These are phyloP conservation scores for Cantharis rufa DNA, from an alignment of 2,888 invertebrate genomes.

Conservation along the genomic window DNA sequence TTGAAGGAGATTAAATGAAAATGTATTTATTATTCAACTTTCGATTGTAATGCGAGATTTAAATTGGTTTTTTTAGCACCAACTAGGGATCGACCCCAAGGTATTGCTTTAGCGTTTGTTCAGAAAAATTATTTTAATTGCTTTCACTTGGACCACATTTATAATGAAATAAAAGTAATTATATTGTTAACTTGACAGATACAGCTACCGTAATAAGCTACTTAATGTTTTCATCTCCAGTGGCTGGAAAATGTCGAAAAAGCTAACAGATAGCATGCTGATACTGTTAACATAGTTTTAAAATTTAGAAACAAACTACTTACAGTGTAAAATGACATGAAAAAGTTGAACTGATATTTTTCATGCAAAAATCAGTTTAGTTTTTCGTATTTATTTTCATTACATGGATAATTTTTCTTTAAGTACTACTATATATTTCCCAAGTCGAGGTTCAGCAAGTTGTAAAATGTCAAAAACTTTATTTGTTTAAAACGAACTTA, in stretches of 20 bases:
- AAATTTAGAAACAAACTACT: background rate
- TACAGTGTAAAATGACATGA: background rate
- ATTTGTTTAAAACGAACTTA: too few relatives aligned
- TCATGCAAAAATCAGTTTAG: background rate
- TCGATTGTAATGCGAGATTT: too few relatives aligned
- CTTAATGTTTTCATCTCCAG: background rate
- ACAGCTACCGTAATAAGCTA: background rate
- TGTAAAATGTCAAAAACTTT: too few relatives aligned
- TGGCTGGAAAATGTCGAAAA: background rate
- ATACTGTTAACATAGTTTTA: background rate
- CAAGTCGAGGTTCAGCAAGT: too few relatives aligned
- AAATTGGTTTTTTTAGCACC: too few relatives aligned
- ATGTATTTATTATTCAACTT: too few relatives aligned
- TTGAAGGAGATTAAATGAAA: too few relatives aligned
- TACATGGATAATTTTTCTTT: background rate
- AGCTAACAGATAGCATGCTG: background rate
- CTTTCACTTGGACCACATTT: background rate
- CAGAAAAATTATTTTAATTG: background rate
- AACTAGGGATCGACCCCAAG: too few relatives aligned
- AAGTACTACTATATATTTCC: background rate
- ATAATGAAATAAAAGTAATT: background rate
- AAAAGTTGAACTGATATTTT: background rate
- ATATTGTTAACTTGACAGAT: background rate
- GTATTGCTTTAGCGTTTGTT: background rate
- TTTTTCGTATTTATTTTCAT: background rate